Evolutionary conservation across 2,797 vertebrate genomes (phyloP).

Genomic region (Chaenodraco wilsoni): DNA sequence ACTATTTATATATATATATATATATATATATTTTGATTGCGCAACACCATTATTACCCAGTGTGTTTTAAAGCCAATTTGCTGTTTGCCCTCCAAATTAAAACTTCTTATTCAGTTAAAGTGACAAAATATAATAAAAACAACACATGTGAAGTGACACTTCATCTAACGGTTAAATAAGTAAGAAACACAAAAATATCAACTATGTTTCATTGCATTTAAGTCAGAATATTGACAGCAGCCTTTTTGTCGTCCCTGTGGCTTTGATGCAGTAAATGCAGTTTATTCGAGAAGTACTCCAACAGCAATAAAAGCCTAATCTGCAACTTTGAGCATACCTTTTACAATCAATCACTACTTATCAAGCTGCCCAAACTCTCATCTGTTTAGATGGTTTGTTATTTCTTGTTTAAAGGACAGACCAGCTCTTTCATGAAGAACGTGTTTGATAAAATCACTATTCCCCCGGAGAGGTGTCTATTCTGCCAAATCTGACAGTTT

Average conservation of each 20-base stretch:
- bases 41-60: not conserved
- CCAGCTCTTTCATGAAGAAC: constrained; percentile 38
- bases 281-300: constrained; percentile 22
- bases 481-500: constrained; percentile 48
- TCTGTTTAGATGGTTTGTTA: constrained; percentile 36
- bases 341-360: constrained; percentile 51
- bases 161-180: not conserved
- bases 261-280: constrained; percentile 16
- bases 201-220: not conserved
- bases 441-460: constrained; percentile 51
- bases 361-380: constrained; percentile 39
- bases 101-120: not conserved
- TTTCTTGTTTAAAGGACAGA: constrained; percentile 44
- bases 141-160: not conserved
- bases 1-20: too few relatives aligned
- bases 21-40: too few relatives aligned
- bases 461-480: constrained; percentile 18
- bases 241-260: not conserved
- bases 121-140: not conserved
- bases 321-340: constrained; percentile 28
- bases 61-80: not conserved
- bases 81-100: not conserved
- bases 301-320: constrained; percentile 28
- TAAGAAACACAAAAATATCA: not conserved
- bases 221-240: not conserved